Evolutionary conservation across 1,140 invertebrate genomes (phyloP).

Genomic region (Halesus radiatus): DNA sequence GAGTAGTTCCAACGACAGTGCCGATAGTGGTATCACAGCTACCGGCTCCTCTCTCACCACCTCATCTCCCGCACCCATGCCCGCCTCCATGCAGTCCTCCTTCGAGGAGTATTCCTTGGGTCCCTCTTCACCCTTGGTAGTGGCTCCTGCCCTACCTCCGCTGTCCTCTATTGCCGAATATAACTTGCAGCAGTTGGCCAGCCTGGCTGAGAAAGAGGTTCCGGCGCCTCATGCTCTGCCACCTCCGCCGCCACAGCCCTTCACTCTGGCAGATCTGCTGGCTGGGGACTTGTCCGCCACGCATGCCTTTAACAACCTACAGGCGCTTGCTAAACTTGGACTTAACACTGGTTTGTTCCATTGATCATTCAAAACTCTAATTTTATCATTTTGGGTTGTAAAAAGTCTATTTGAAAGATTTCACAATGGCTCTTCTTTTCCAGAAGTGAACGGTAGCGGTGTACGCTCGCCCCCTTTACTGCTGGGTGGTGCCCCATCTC

Average conservation of each 20-base stretch:
- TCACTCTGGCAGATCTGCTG: conserved; percentile 81
- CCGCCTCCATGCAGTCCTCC: conserved; percentile 81
- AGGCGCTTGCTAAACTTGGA: conserved; percentile 89
- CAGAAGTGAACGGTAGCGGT: conserved; percentile 39
- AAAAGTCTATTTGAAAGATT: too few species aligned
- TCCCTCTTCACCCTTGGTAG: conserved; percentile 64
- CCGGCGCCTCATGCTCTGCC: conserved; percentile 73
- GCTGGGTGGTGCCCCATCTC: conserved; percentile 21
- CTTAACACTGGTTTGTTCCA: conserved; percentile 74
- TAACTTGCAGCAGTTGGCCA: conserved; percentile 85
- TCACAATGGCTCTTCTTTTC: not conserved
- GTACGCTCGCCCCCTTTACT: conserved; percentile 27
- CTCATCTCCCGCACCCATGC: conserved; percentile 77
- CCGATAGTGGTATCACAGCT: conserved; percentile 41
- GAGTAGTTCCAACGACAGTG: conserved; percentile 43
- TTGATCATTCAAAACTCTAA: not conserved
- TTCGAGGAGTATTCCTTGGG: conserved; percentile 77
- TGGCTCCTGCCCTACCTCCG: conserved; percentile 62
- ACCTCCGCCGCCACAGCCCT: conserved; percentile 69
- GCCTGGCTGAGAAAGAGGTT: conserved; percentile 77
- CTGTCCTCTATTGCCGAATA: conserved; percentile 85
- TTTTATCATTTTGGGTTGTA: too few species aligned
- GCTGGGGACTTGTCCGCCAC: conserved; percentile 79
- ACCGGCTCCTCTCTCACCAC: conserved; percentile 67
- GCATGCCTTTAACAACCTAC: conserved; percentile 88